phyloP scores from a whole-genome alignment of 1,140 invertebrate genomes.

The Aphelinus certus region DNA sequence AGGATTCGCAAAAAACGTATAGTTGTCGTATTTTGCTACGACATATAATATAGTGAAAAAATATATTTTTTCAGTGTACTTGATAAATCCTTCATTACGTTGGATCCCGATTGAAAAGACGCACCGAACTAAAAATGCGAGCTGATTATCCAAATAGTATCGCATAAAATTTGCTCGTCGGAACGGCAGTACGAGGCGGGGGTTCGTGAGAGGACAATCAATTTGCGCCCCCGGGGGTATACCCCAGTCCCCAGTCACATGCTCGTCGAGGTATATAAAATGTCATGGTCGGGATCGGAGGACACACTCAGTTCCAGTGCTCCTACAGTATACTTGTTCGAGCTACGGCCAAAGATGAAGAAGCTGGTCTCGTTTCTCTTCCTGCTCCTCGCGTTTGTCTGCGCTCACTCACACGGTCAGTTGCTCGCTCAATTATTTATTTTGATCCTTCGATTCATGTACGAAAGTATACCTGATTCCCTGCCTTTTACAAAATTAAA shows the following conservation, averaged over 20 bases:
- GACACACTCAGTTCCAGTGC: not conserved
- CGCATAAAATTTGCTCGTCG: not conserved
- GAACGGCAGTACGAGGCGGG: not conserved
- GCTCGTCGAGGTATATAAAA: conserved; percentile 22
- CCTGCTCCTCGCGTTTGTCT: conserved; percentile 13
- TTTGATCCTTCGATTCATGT: too few species aligned
- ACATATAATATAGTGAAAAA: too few species aligned
- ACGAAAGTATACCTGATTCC: too few species aligned
- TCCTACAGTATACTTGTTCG: not conserved
- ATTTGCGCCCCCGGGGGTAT: conserved; percentile 10
- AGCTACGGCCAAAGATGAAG: not conserved
- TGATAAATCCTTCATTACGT: too few species aligned
- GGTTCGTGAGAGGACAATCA: conserved; percentile 16
- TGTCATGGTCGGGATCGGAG: not conserved
- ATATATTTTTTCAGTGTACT: too few species aligned
- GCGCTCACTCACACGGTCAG: conserved; percentile 17
- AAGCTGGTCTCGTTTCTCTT: conserved; percentile 3
- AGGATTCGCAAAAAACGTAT: too few species aligned
- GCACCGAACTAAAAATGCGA: too few species aligned
- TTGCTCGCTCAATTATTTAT: not conserved
- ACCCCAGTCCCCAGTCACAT: not conserved
- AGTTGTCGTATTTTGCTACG: too few species aligned
- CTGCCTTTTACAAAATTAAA: too few species aligned
- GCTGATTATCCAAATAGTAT: too few species aligned
- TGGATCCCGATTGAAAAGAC: too few species aligned